Base-by-base conservation (phyloP, 2,113 vertebrate genomes). In the Dolichotis patagonum region DNA sequence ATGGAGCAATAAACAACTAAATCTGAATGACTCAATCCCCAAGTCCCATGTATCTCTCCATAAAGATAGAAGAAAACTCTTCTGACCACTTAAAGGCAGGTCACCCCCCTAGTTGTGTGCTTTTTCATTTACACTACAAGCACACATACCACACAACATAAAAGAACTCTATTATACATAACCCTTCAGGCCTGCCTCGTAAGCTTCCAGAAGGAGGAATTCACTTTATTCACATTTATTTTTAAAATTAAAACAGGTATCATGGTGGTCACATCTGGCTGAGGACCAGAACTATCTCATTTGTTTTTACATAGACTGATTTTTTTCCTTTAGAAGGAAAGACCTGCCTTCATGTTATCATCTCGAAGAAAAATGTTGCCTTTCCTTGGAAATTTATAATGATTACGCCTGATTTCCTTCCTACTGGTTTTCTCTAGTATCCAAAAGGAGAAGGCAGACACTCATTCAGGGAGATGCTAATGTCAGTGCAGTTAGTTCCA, bases 1-100 rank as follows among this genome's bases (percentile, higher is more conserved):
- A 97, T 38, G 91, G 90, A 89, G 7, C 30, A 94, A 75, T 56
- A 73, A 90, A 73, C 54, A 87, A 96, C 60, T 67, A 83, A 90
- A 52, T 52, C 17, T 87, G 38, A 80, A 41, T 91, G 75, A 84
- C 35, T 67, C 38, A 62, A 88, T 56, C 65, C 19, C 80, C 38
- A 58, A 35, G 41, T 73, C 13, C 8, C 69, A 77, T 46, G 26
- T 83, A 58, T 7, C 95, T 54, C 38, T 85, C n/a, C 30, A 58
- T 77, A 56, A 94, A 82, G 71, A 92, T 26, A 91, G 54, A 78
- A 32, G 56, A 49, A 78, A 46, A 75, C 24, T 69, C 63, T 52
- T 67, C 46, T 91, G n/a, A 73, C 30, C 49, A 41, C 5, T 3
- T 58, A 43, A 92, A 69, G 54, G 20, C 20, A 86, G 22, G 20